Conservation (phyloP, 2,888 invertebrate genomes). For the Lutraria lutraria region DNA sequence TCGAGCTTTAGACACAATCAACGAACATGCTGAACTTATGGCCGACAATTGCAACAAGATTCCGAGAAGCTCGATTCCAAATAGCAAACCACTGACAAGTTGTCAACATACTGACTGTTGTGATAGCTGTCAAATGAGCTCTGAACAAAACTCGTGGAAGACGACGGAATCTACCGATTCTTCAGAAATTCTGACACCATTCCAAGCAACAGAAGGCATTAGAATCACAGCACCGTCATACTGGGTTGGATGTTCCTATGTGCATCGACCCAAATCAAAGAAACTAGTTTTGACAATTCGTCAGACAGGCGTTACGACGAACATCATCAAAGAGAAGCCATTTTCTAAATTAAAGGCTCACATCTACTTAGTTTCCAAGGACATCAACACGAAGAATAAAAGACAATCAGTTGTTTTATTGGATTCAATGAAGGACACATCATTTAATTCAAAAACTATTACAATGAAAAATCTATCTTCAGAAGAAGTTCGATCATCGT, state of each 20-base stretch:
- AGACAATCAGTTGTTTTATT: neutral
- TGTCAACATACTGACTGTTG: neutral
- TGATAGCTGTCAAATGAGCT: neutral
- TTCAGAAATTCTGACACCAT: conserved; percentile 31
- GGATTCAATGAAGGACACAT: conserved; percentile 19
- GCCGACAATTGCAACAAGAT: neutral
- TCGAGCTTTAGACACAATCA: neutral
- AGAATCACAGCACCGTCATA: conserved; percentile 19
- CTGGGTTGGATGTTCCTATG: conserved; percentile 37
- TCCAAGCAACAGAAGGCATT: conserved; percentile 24
- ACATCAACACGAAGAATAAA: neutral
- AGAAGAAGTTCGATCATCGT: neutral
- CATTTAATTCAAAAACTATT: conserved; percentile 16
- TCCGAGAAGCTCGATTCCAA: neutral
- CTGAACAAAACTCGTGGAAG: neutral
- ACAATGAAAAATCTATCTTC: neutral
- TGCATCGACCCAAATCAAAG: neutral
- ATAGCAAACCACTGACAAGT: neutral
- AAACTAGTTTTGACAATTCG: conserved; percentile 13
- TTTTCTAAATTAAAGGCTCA: neutral
- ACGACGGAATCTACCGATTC: neutral
- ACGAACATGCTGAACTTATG: neutral
- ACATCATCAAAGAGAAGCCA: neutral
- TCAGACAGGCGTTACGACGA: conserved; percentile 24
- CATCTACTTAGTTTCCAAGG: neutral